Conservation (phyloP, 2,797 vertebrate species). For the Halcyon chelicuti region DNA sequence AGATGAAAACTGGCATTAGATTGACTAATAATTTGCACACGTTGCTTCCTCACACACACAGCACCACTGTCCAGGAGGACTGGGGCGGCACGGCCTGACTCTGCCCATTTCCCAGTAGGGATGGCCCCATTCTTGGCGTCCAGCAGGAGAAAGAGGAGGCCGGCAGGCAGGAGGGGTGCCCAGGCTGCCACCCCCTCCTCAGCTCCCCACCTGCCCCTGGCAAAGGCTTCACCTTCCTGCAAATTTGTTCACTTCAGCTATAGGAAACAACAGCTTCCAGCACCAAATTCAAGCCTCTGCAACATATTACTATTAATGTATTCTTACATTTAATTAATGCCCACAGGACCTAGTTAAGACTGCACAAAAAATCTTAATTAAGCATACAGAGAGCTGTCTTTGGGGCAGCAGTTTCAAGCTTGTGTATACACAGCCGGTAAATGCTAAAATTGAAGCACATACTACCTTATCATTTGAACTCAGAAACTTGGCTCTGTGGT, state of each 20-base stretch:
- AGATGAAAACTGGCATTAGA: background rate
- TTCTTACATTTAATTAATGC: background rate
- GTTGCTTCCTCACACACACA: accelerated
- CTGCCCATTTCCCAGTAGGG: background rate
- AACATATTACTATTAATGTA: background rate
- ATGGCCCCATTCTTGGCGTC: accelerated
- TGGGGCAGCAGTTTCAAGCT: background rate
- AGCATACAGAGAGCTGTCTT: background rate
- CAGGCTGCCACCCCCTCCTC: accelerated
- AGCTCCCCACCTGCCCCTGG: background rate
- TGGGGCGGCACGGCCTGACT: background rate
- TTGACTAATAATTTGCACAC: accelerated
- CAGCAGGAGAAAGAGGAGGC: background rate
- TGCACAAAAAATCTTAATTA: background rate
- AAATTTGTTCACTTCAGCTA: background rate
- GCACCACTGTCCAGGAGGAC: background rate
- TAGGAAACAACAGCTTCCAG: background rate
- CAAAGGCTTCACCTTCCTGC: background rate
- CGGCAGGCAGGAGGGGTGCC: accelerated
- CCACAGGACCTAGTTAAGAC: background rate
- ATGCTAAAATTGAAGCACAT: background rate
- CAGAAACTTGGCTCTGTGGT: background rate
- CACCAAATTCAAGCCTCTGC: background rate
- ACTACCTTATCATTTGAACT: background rate
- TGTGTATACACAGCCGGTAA: background rate